Percentiles rank a stretch among this genome's conserved stretches.
phyloP scores from a whole-genome alignment of 2,797 vertebrate genomes.

The Steatocranus sp. region DNA sequence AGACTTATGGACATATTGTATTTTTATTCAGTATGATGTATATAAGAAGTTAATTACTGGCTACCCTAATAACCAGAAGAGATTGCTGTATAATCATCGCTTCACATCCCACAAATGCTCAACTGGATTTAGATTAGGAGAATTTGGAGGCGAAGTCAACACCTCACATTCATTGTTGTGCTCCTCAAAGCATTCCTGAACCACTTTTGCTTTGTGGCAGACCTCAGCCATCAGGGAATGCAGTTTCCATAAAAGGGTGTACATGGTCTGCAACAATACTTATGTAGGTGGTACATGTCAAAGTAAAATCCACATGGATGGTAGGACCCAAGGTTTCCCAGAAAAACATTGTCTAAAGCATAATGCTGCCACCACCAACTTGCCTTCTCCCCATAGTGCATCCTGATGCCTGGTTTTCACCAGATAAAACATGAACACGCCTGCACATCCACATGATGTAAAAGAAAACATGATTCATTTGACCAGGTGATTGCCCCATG shows the following conservation, averaged over 20 bases:
- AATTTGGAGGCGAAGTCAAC: not conserved
- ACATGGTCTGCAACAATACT: not conserved
- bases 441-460: not conserved
- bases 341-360: not conserved
- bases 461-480: not conserved
- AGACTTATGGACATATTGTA: too few relatives aligned
- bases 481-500: not conserved
- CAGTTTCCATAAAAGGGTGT: not conserved
- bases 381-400: not conserved
- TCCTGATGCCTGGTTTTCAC: not conserved
- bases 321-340: not conserved
- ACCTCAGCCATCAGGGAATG: not conserved
- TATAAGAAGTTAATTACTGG: too few relatives aligned
- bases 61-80: too few relatives aligned
- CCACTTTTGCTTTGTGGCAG: not conserved
- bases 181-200: too few relatives aligned
- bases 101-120: not conserved
- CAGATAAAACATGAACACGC: not conserved
- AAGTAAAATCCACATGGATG: not conserved
- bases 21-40: too few relatives aligned
- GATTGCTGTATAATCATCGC: too few relatives aligned
- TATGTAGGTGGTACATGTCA: not conserved
- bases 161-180: not conserved
- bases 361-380: not conserved
- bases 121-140: not conserved